A percentile compares a stretch with the other conserved stretches of the same genome.
Evolutionary conservation across 1,140 invertebrate genomes (phyloP).

Genomic region (Tetramorium alpestre): DNA sequence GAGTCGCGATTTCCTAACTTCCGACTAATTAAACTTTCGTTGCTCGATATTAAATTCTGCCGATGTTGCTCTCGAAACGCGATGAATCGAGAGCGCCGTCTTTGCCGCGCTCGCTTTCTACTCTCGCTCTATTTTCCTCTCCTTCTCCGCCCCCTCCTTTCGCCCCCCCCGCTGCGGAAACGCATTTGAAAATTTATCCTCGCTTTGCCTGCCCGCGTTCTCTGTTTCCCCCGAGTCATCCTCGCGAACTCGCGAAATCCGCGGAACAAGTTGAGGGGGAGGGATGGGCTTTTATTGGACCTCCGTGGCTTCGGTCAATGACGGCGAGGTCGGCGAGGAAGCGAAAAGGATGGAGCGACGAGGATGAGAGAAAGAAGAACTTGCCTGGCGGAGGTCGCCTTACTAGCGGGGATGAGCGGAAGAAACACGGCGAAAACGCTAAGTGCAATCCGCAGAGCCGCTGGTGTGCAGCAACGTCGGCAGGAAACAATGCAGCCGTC

Average conservation of each 20-base stretch:
- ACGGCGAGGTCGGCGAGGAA: slow-evolving; percentile 3
- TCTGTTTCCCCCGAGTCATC: slow-evolving; percentile 44
- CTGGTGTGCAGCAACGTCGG: slow-evolving; percentile 77
- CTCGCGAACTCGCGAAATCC: slow-evolving; percentile 61
- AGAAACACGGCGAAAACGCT: slow-evolving; percentile 76
- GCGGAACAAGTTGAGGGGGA: slow-evolving; percentile 49
- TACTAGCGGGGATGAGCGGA: slow-evolving; percentile 64
- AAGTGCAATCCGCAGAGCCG: slow-evolving; percentile 76
- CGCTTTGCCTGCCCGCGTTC: background rate
- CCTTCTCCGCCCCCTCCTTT: background rate
- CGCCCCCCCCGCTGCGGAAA: background rate
- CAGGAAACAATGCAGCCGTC: slow-evolving; percentile 82
- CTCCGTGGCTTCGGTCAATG: slow-evolving; percentile 68
- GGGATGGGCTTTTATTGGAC: slow-evolving; percentile 64
- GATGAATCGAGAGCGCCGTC: slow-evolving; percentile 40
- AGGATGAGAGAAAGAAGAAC: slow-evolving; percentile 38
- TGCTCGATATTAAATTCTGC: slow-evolving; percentile 58
- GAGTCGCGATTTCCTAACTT: slow-evolving; percentile 50
- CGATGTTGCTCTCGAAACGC: slow-evolving; percentile 57
- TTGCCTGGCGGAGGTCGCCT: slow-evolving; percentile 62
- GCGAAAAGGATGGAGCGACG: background rate
- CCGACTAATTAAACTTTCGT: slow-evolving; percentile 61
- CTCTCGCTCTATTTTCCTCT: background rate
- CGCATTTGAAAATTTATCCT: slow-evolving; percentile 47
- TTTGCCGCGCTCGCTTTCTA: background rate